Percentiles rank a stretch among this genome's conserved stretches.
phyloP scores from a whole-genome alignment of 1,140 invertebrate species.

The Macrobrachium nipponense region DNA sequence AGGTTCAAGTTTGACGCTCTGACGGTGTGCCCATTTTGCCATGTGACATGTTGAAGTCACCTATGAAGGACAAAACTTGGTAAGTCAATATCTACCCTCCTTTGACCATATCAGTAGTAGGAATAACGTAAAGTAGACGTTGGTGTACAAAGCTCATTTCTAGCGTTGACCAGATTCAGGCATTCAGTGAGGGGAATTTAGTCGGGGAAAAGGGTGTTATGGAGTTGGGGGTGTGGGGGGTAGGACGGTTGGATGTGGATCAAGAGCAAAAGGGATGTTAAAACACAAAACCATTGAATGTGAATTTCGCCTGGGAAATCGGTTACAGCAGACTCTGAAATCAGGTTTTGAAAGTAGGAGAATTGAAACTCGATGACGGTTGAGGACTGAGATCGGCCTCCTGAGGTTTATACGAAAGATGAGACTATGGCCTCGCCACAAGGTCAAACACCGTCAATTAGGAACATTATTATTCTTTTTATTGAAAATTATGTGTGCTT shows the following conservation, averaged over 20 bases:
- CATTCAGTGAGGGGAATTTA: not conserved
- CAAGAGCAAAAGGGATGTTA: not conserved
- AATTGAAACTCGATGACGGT: too few relatives aligned
- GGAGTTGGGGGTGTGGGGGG: not conserved
- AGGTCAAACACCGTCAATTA: too few relatives aligned
- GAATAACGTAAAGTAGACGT: not conserved
- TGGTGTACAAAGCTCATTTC: not conserved
- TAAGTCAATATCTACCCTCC: not conserved
- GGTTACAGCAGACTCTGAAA: too few relatives aligned
- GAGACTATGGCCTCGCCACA: too few relatives aligned
- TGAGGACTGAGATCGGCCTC: too few relatives aligned
- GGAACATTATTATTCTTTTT: too few relatives aligned
- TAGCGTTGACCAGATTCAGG: too few relatives aligned
- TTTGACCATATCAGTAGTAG: not conserved
- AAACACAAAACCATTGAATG: not conserved
- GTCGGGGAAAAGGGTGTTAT: not conserved
- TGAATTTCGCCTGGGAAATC: not conserved
- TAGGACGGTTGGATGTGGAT: not conserved
- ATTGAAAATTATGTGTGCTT: too few relatives aligned
- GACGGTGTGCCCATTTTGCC: slow-evolving; percentile 29
- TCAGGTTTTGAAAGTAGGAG: too few relatives aligned
- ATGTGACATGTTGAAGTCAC: slow-evolving; percentile 48
- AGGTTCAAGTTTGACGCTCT: slow-evolving; percentile 30
- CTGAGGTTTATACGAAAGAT: too few relatives aligned
- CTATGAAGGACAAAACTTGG: slow-evolving; percentile 41